These are phyloP conservation scores for Holcopasites calliopsidis DNA, from an alignment of 1,140 invertebrate genomes.

Conservation along the genomic window DNA sequence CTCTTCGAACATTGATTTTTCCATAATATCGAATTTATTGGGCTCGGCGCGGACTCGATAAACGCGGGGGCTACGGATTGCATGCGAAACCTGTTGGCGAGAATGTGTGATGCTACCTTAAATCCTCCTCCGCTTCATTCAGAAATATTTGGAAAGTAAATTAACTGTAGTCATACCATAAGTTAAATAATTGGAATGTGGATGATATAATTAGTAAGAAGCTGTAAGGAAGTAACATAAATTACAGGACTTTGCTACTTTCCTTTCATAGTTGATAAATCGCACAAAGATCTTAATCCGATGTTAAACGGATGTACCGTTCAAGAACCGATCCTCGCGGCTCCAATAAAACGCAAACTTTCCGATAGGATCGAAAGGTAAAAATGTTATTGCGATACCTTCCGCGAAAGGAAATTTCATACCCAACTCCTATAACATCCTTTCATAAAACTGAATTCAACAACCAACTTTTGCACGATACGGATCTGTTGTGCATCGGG, in stretches of 20 bases:
- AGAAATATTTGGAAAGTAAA: too few species aligned
- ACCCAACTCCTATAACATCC: not conserved
- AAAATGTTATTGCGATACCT: not conserved
- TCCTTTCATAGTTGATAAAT: not conserved
- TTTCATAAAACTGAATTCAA: not conserved
- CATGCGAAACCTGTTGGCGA: not conserved
- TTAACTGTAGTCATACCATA: too few species aligned
- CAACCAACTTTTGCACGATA: not conserved
- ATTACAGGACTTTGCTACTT: not conserved
- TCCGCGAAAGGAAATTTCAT: not conserved
- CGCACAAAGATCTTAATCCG: not conserved
- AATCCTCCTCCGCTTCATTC: too few species aligned
- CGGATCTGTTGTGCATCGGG: not conserved
- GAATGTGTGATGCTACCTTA: too few species aligned
- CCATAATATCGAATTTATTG: slow-evolving; percentile 17
- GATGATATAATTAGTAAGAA: too few species aligned
- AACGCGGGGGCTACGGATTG: not conserved
- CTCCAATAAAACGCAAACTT: slow-evolving; percentile 9
- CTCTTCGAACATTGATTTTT: slow-evolving; percentile 1
- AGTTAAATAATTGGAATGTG: too few species aligned
- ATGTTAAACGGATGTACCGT: not conserved
- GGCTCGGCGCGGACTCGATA: not conserved
- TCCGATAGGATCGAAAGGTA: not conserved
- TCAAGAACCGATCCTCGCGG: not conserved
- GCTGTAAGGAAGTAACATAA: not conserved